Base-by-base conservation (phyloP, 2,797 vertebrate genomes). In the Champsocephalus gunnari region DNA sequence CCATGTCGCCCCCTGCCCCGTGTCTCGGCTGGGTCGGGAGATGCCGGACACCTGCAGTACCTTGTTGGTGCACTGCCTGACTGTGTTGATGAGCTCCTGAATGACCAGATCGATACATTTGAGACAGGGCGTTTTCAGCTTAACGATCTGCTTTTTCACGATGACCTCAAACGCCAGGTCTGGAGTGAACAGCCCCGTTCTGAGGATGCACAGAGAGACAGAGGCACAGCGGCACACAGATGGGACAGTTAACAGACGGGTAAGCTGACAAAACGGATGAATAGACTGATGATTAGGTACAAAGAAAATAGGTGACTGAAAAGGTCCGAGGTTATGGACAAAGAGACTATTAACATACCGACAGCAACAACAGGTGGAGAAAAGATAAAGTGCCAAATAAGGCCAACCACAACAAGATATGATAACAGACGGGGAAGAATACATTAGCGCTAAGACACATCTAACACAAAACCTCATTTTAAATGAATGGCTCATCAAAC, bases 91-190 rank as follows among this genome's bases (percentile, higher is more conserved):
- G 91, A 99, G 94, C 94, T 99, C 98, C 94, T 98, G 97, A 94
- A 99, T 98, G 92, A 99, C 98, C 95, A 99, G 92, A 93, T 99
- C 98, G 93, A 99, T 97, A 87, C 98, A 99, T 91, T 99, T 99
- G 91, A 99, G 95, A 94, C 98, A 99, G 61, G 98, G 98, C 76
- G 97, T 96, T 96, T 99, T 99, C 96, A 99, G 96, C 96, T 99
- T 98, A 94, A 99, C 94, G 94, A 99, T 96, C 95, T 99, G 98
- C 96, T 98, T 99, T 96, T 99, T 99, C 90, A 99, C 97, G 79
- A 99, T 99, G 95, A 94, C 97, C 94, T 99, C 98, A 93, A 99
- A 99, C 54, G 98, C 98, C 96, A 99, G 90, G 94, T 99, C 98
- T 21, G 98, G 98, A 74, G 97, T 99, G 95, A 99, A 99, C 88